A percentile compares a stretch with the other conserved stretches of the same genome.
phyloP scores from a whole-genome alignment of 2,888 invertebrate genomes.

The Megaustenia siamemsis region DNA sequence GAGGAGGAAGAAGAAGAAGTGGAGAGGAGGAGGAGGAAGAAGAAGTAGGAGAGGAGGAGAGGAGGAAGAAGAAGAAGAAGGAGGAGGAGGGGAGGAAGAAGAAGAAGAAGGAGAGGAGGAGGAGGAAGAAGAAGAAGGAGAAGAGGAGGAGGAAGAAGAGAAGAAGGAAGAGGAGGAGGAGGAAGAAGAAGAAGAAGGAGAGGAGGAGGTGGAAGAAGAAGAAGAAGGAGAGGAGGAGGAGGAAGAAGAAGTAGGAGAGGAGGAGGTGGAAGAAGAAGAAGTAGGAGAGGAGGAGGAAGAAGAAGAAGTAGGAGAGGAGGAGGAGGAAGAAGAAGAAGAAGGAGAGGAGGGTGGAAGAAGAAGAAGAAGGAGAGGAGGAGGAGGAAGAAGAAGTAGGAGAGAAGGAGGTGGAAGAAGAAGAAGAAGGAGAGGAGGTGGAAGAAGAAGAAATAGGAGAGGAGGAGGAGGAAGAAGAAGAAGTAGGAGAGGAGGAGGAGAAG shows the following conservation, averaged over 20 bases:
- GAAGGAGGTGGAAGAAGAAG: background rate
- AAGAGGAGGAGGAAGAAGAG: background rate
- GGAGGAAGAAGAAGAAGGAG: too few species aligned
- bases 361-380: background rate
- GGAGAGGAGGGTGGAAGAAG: background rate
- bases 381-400: background rate
- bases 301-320: too few species aligned
- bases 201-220: background rate
- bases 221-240: background rate
- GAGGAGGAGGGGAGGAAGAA: background rate
- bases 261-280: too few species aligned
- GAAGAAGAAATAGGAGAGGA: background rate
- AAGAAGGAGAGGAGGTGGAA: background rate
- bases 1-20: background rate
- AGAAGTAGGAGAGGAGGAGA: too few species aligned
- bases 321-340: conserved; percentile 3
- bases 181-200: background rate
- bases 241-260: too few species aligned
- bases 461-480: too few species aligned
- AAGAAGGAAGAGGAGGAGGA: background rate
- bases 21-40: too few species aligned
- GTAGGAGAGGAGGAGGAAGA: background rate
- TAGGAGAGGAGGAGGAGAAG: too few species aligned
- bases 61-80: too few species aligned
- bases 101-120: conserved; percentile 4